Evolutionary conservation across 2,113 vertebrate species (phyloP).

Genomic region (Condylura cristata): DNA sequence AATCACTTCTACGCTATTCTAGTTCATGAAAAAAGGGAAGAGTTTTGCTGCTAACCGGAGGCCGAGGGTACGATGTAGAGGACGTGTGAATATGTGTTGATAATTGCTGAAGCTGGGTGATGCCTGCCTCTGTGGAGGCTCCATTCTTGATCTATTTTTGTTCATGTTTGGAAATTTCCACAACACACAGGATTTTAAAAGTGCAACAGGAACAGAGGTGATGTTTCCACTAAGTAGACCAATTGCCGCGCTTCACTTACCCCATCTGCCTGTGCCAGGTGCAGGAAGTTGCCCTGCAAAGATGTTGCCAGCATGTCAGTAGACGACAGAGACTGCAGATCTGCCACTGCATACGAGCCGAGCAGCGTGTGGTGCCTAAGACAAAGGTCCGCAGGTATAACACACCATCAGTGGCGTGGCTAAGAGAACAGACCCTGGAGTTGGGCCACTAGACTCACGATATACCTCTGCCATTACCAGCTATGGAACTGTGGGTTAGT

Average conservation of each 20-base stretch:
- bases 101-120: neutral
- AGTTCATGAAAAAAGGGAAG: neutral
- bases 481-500: neutral
- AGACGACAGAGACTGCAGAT: conserved; percentile 84
- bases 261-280: conserved; percentile 85
- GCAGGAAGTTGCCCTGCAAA: conserved; percentile 87
- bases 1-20: neutral
- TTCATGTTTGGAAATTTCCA: neutral
- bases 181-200: neutral
- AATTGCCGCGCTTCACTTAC: conserved; percentile 80
- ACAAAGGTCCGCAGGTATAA: conserved; percentile 4
- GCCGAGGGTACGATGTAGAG: neutral
- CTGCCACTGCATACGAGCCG: conserved; percentile 84
- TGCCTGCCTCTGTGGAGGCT: neutral
- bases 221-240: neutral
- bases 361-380: conserved; percentile 90
- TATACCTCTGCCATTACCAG: neutral
- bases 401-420: neutral
- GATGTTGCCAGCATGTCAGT: conserved; percentile 85
- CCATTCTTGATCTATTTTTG: neutral
- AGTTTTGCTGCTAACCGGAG: neutral
- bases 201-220: neutral
- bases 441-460: neutral
- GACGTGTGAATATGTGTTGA: neutral
- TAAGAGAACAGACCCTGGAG: neutral